These are phyloP conservation scores for Myripristis jacobus DNA, from an alignment of 2,797 vertebrate species.

Conservation along the genomic window DNA sequence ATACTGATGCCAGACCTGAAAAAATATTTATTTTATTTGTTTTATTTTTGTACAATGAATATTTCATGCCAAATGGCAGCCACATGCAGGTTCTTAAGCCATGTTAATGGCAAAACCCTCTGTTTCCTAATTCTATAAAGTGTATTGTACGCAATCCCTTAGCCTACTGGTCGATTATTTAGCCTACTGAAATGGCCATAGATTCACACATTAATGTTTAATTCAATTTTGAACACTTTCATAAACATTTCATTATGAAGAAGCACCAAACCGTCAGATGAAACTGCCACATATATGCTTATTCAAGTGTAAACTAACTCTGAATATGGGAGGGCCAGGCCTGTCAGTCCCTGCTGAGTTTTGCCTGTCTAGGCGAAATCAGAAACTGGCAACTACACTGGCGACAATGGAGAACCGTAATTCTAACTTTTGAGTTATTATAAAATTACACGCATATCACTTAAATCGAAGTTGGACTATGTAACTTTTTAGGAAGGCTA, in stretches of 20 bases:
- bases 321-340: background rate
- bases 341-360: background rate
- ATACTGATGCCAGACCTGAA: background rate
- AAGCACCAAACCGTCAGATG: background rate
- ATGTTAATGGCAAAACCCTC: background rate
- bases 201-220: background rate
- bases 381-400: background rate
- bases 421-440: background rate
- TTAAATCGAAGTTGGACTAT: background rate
- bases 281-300: background rate
- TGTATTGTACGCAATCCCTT: no score
- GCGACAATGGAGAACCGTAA: background rate
- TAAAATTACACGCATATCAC: background rate
- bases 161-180: no score
- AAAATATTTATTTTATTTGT: no score
- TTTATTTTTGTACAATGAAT: constrained; percentile 22
- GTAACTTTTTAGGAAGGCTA: background rate
- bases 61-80: constrained; percentile 15
- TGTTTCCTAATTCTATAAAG: no score
- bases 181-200: no score
- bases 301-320: background rate
- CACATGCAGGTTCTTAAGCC: constrained; percentile 8
- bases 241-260: background rate
- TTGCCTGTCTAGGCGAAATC: background rate
- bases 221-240: background rate